A percentile compares a stretch with the other conserved stretches of the same genome.
phyloP scores from a whole-genome alignment of 2,113 vertebrate genomes.

The Tretioscincus oriximinensis region DNA sequence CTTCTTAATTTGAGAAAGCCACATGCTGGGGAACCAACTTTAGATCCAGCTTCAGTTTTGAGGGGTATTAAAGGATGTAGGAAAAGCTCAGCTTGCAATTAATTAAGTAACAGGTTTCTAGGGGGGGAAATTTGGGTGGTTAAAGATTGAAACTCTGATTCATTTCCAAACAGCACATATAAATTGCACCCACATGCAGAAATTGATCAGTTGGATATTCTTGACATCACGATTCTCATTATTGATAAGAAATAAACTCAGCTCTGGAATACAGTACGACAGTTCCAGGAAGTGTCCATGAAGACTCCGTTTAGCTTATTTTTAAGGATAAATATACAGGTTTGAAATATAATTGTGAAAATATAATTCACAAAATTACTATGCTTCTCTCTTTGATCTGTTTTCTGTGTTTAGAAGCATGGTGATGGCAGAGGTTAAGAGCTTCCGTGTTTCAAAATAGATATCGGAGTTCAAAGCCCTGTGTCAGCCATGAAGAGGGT shows the following conservation, averaged over 20 bases:
- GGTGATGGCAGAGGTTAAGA: no score
- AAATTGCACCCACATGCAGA: background rate
- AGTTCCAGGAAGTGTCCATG: background rate
- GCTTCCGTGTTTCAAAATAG: no score
- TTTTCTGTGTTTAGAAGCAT: background rate
- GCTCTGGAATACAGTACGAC: background rate
- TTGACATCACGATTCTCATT: background rate
- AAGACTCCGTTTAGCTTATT: background rate
- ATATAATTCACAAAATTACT: background rate
- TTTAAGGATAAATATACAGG: background rate
- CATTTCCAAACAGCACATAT: background rate
- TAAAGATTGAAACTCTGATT: background rate
- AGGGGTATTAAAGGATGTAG: background rate
- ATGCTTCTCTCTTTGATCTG: background rate
- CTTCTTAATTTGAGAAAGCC: background rate
- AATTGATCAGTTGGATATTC: background rate
- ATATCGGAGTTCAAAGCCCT: no score
- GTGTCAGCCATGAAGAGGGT: no score
- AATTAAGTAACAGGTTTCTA: background rate
- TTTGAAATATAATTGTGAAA: background rate
- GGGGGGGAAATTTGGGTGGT: background rate
- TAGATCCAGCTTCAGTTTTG: background rate
- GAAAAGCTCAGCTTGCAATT: background rate
- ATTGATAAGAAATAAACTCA: background rate
- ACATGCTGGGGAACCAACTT: conserved; percentile 1